Conservation (phyloP, 2,888 invertebrate genomes). For the Lepidochitona cinerea region DNA sequence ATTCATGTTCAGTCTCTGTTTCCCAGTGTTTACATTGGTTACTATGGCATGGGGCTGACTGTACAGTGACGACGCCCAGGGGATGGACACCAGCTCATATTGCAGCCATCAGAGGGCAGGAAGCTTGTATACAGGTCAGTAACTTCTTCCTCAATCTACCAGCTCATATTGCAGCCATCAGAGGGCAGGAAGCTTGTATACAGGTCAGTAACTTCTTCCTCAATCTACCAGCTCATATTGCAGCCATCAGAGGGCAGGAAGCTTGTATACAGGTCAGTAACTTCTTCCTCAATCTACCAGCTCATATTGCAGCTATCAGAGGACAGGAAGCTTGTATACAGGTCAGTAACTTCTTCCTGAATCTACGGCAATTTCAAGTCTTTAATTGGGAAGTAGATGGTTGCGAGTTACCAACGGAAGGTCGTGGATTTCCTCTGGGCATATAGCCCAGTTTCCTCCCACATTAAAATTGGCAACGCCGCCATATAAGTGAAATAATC, state of each 20-base stretch:
- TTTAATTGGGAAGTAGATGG: too few relatives aligned
- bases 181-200: conserved; percentile 70
- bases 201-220: conserved; percentile 65
- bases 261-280: conserved; percentile 68
- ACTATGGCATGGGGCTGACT: conserved; percentile 71
- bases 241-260: conserved; percentile 70
- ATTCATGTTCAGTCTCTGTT: too few relatives aligned
- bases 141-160: too few relatives aligned
- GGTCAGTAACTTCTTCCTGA: too few relatives aligned
- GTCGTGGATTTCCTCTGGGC: too few relatives aligned
- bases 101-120: conserved; percentile 69
- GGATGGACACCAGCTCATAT: conserved; percentile 71
- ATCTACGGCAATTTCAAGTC: too few relatives aligned
- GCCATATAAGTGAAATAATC: too few relatives aligned
- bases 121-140: conserved; percentile 69
- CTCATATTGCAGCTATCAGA: conserved; percentile 69
- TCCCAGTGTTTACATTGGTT: conserved; percentile 70
- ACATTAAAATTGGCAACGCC: too few relatives aligned
- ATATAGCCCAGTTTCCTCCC: too few relatives aligned
- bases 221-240: conserved; percentile 70
- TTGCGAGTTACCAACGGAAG: too few relatives aligned
- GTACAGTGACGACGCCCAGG: conserved; percentile 65
- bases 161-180: conserved; percentile 69
- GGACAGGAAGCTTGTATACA: conserved; percentile 71
- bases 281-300: too few relatives aligned